Conservation (phyloP, 2,888 invertebrate species). For the Elysia crispata region DNA sequence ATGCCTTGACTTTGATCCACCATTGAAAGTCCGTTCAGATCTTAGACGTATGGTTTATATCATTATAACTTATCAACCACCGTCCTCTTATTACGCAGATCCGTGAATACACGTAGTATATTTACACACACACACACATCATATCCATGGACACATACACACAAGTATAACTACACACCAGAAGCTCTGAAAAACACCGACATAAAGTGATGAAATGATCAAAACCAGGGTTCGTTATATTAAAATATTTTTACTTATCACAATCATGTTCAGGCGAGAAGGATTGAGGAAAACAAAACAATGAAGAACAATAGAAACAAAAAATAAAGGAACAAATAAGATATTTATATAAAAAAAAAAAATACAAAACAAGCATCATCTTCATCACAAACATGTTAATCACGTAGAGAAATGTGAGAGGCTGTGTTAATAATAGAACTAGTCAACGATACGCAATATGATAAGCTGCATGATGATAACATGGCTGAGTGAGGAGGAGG, state of each 20-base stretch:
- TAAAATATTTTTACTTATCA: constrained; percentile 23
- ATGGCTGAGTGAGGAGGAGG: neutral
- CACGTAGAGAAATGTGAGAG: neutral
- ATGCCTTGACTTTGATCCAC: too few species aligned
- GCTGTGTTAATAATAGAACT: constrained; percentile 7
- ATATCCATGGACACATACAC: too few species aligned
- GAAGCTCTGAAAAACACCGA: too few species aligned
- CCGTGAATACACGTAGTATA: too few species aligned
- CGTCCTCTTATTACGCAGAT: too few species aligned
- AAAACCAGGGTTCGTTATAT: too few species aligned
- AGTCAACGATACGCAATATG: neutral
- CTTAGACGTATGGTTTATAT: too few species aligned
- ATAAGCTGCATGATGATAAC: neutral
- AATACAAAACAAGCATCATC: neutral
- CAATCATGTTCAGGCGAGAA: constrained; percentile 19
- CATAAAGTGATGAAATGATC: too few species aligned
- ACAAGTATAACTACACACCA: too few species aligned
- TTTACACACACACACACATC: too few species aligned
- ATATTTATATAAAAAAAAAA: neutral
- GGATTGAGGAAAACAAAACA: constrained; percentile 6
- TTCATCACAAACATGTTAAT: neutral
- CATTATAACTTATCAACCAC: too few species aligned
- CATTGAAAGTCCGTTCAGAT: too few species aligned
- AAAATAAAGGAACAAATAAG: neutral
- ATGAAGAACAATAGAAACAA: constrained; percentile 13